A percentile compares a stretch with the other conserved stretches of the same genome.
Evolutionary conservation across 2,797 vertebrate genomes (phyloP).

Genomic region (Malacoraja senta): DNA sequence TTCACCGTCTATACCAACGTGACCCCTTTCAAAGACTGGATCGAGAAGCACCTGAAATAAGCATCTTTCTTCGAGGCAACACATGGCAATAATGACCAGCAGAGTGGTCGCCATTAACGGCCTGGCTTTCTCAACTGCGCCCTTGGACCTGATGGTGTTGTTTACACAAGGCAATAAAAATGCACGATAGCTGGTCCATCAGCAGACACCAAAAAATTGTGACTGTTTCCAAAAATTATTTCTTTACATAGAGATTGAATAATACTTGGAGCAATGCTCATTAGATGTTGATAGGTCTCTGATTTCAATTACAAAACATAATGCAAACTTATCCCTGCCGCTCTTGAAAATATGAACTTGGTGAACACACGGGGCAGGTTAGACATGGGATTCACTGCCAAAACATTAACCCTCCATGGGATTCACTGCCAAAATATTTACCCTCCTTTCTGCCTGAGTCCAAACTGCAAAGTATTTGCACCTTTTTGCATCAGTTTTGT

Average conservation of each 20-base stretch:
- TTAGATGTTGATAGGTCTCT: background rate
- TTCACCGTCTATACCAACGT: slow-evolving; percentile 84
- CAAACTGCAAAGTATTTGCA: background rate
- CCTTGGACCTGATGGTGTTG: background rate
- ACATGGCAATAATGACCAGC: background rate
- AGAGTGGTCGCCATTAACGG: background rate
- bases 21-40: slow-evolving; percentile 86
- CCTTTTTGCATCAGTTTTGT: background rate
- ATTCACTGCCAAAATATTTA: background rate
- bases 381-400: background rate
- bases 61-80: background rate
- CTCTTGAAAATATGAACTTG: background rate
- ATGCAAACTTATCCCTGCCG: background rate
- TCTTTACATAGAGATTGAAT: background rate
- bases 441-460: background rate
- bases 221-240: background rate
- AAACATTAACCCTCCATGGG: background rate
- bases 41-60: slow-evolving; percentile 85
- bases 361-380: background rate
- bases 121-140: background rate
- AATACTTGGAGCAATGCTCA: background rate
- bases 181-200: background rate
- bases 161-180: background rate
- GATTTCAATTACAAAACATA: background rate
- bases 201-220: background rate